phyloP scores from a whole-genome alignment of 2,888 invertebrate species.

The Dynastes hyllus region DNA sequence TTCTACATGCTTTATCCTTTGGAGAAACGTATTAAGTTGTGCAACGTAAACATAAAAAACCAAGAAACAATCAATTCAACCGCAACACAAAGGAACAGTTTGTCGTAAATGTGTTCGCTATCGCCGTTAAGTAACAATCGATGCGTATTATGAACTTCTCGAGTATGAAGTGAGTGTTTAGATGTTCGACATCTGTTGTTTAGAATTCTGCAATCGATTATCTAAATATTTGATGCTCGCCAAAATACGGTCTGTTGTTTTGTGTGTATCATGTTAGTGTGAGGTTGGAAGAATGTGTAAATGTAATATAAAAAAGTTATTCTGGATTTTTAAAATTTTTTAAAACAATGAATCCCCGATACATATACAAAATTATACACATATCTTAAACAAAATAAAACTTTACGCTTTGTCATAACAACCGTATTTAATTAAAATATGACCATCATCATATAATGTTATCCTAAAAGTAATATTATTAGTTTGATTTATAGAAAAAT shows the following conservation, averaged over 20 bases:
- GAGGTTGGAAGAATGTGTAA: neutral
- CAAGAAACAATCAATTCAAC: constrained; percentile 20
- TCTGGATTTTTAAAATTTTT: neutral
- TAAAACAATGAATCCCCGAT: neutral
- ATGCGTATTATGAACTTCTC: constrained; percentile 5
- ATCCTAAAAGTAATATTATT: too few relatives aligned
- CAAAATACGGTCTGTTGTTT: neutral
- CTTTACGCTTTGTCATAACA: too few relatives aligned
- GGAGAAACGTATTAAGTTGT: neutral
- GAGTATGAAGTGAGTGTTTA: constrained; percentile 10
- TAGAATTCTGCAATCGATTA: neutral
- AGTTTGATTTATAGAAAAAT: too few relatives aligned
- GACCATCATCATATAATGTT: too few relatives aligned
- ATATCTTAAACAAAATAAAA: too few relatives aligned
- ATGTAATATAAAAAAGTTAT: neutral
- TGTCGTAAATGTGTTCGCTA: constrained; percentile 23
- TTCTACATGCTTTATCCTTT: neutral
- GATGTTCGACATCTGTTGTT: constrained; percentile 8
- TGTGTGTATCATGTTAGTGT: neutral
- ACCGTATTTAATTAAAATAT: too few relatives aligned
- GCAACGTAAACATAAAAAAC: constrained; percentile 8
- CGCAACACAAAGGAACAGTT: constrained; percentile 18
- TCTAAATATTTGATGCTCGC: constrained; percentile 8
- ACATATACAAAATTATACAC: too few relatives aligned
- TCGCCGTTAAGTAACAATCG: constrained; percentile 8